These are phyloP conservation scores for Shargacucullia verbasci DNA, from an alignment of 2,888 invertebrate species.

Conservation along the genomic window DNA sequence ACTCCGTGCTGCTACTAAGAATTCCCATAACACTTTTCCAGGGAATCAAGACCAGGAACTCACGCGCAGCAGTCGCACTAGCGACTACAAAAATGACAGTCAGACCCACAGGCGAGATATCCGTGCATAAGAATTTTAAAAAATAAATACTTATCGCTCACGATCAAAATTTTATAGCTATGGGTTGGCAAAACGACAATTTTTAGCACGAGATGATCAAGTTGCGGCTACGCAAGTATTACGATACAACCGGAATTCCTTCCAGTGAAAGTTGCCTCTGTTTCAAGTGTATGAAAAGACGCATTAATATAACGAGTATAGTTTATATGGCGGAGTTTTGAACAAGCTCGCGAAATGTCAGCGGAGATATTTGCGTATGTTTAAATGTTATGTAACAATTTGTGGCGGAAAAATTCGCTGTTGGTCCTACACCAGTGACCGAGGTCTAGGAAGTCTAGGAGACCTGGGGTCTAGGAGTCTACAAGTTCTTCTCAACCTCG, in stretches of 20 bases:
- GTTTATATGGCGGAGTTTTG: background rate
- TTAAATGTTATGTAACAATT: too few relatives aligned
- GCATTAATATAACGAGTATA: conserved; percentile 16
- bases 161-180: conserved; percentile 6
- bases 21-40: too few relatives aligned
- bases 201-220: conserved; percentile 40
- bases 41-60: too few relatives aligned
- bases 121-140: background rate
- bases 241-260: conserved; percentile 40
- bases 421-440: too few relatives aligned
- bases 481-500: too few relatives aligned
- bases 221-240: conserved; percentile 1
- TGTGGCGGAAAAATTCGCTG: too few relatives aligned
- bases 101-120: too few relatives aligned
- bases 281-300: conserved; percentile 22
- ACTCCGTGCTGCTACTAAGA: too few relatives aligned
- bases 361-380: background rate
- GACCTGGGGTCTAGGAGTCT: too few relatives aligned
- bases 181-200: conserved; percentile 24
- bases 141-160: background rate
- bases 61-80: too few relatives aligned
- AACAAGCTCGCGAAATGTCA: background rate
- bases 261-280: conserved; percentile 43
- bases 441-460: too few relatives aligned
- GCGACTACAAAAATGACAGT: too few relatives aligned